Conservation (phyloP, 2,888 invertebrate genomes). For the Yponomeuta plumbellus region DNA sequence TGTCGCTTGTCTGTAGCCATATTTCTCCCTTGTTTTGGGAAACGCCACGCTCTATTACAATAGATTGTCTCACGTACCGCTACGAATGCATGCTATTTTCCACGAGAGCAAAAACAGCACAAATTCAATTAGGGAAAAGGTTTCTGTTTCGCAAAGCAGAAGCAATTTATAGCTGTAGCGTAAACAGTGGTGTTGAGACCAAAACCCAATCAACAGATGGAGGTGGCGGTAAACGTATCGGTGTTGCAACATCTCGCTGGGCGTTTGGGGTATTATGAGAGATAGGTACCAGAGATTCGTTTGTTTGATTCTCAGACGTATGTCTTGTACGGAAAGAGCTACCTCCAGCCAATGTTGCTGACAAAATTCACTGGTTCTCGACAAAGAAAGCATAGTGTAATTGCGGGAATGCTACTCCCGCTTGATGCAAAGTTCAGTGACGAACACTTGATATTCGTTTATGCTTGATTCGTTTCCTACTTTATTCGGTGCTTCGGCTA, state of each 20-base stretch:
- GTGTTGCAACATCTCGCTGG: not conserved
- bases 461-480: too few species aligned
- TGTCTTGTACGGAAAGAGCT: too few species aligned
- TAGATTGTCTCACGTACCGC: conserved; percentile 22
- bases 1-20: not conserved
- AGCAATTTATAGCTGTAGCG: conserved; percentile 54
- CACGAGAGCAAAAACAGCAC: conserved; percentile 64
- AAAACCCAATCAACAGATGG: conserved; percentile 58
- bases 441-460: too few species aligned
- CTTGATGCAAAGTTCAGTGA: too few species aligned
- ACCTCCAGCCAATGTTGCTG: too few species aligned
- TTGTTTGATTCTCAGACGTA: too few species aligned
- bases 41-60: not conserved
- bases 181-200: conserved; percentile 49
- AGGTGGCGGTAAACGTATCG: conserved; percentile 21
- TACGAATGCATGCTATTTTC: conserved; percentile 63
- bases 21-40: not conserved
- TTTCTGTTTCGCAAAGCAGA: conserved; percentile 54
- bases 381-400: too few species aligned
- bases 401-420: too few species aligned
- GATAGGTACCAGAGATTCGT: not conserved
- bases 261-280: not conserved
- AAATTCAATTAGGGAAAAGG: conserved; percentile 70
- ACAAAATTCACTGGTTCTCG: too few species aligned
- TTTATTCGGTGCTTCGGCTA: too few species aligned